Percentiles rank a stretch among this genome's conserved stretches.
These are phyloP conservation scores for Rhinichthys klamathensis DNA, from an alignment of 2,113 vertebrate species.

Conservation along the genomic window DNA sequence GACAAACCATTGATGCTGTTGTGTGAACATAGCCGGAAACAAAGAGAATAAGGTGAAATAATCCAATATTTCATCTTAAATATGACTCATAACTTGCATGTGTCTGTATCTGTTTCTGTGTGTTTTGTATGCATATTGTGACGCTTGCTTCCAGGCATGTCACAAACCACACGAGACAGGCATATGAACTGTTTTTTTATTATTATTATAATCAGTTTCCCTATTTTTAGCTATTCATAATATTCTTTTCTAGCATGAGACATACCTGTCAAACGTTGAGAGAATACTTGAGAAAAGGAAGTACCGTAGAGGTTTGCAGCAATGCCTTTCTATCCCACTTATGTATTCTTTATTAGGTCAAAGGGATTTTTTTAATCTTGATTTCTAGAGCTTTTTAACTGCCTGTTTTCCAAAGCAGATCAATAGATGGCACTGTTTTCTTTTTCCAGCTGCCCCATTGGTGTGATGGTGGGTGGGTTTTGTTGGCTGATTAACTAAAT, in stretches of 20 bases:
- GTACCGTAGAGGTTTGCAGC: background rate
- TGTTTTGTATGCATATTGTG: background rate
- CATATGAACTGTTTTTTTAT: background rate
- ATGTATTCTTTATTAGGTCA: background rate
- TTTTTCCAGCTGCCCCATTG: slow-evolving; percentile 31
- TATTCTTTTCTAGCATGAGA: background rate
- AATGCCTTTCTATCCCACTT: background rate
- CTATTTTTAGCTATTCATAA: slow-evolving; percentile 2
- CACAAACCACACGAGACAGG: background rate
- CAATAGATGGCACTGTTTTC: slow-evolving; percentile 62
- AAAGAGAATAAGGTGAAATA: background rate
- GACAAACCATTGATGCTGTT: background rate
- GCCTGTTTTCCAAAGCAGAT: slow-evolving; percentile 12
- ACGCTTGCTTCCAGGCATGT: background rate
- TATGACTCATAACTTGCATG: background rate
- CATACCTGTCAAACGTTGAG: background rate
- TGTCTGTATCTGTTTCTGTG: background rate
- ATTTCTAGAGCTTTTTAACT: background rate
- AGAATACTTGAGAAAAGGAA: background rate
- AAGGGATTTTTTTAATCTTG: background rate
- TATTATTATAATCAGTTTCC: background rate
- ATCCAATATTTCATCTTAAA: background rate
- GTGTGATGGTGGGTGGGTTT: background rate
- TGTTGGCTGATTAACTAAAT: slow-evolving; percentile 33
- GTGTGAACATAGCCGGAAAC: background rate